Base-by-base conservation (phyloP, 2,888 invertebrate genomes). In the Drosophila robusta region DNA sequence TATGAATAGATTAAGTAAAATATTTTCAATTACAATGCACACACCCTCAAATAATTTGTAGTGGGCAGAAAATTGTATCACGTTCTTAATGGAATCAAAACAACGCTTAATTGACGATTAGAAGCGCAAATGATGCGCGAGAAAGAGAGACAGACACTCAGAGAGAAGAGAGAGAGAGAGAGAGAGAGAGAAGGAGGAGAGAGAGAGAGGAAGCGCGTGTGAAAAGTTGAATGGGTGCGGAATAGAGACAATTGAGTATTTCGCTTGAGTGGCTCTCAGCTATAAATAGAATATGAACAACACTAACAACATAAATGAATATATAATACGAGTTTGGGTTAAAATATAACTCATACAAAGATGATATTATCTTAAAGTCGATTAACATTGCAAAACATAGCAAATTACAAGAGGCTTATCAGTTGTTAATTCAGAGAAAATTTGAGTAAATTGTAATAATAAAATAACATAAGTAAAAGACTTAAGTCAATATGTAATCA, bases 91-190 rank as follows among this genome's bases (percentile, higher is more conserved):
- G 16, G 12, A 46, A 24, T 55, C 9, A 34, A 58, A 32, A 11
- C 50, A 46, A 32, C 0, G 36, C 39, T 12, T 46, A 64, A 62
- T 14, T 63, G 14, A 46, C 11, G 22, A 3, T 22, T 22, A 3
- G 22, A 22, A 4, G 22, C 22, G 22, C 22, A 22, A 22, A 22
- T 29, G 7, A 29, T 29, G 8, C n/a, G 34, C 18, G 16, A 14
- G 1, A 26, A 9, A 18, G 8, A 24, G 41, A 38, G 7, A n/a
- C n/a, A n/a, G n/a, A n/a, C n/a, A n/a, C n/a, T n/a, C n/a, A n/a
- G n/a, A n/a, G n/a, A n/a, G n/a, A n/a, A 8, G 16, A 32, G 7
- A 26, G 24, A 2, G 36, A 16, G n/a, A 22, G 9, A 24, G 16
- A 18, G 12, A 26, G 9, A 14, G 12, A 8, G 1, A 51, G 16